Base-by-base conservation (phyloP, 2,797 vertebrate species). In the Pangasius mekongensis region DNA sequence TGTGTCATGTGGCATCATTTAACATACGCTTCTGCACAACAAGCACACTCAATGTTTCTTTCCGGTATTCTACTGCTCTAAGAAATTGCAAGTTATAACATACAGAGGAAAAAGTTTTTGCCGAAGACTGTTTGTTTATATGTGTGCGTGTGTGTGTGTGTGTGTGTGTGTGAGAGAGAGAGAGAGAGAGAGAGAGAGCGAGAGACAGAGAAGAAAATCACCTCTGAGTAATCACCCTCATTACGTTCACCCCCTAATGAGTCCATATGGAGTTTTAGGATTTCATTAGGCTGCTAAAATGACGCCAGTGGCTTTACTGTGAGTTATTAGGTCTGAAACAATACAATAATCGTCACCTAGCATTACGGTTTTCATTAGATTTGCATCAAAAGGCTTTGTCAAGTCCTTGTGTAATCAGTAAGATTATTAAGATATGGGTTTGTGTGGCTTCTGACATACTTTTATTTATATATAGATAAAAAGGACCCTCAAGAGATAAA, bases 151-250 rank as follows among this genome's bases (percentile, higher is more conserved):
- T 83, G 66, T 60, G 36, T 39, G 36, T 39, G n/a, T 18, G 16
- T 20, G 67, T 20, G 67, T 20, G 67, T 20, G 33, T 8, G 33
- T 0, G 73, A 4, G 22, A 49, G 73, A 49, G 16, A 71, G 36
- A 39, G 36, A 39, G 39, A 39, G 39, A 39, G 39, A 39, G 39
- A 39, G 39, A 39, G 11, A 47, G 71, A 74, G 73, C 16, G 73
- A 49, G 49, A 11, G 18, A 33, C 24, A 43, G 24, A 10, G 10
- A 73, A n/a, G 64, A 76, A 86, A 88, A 88, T 91, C 88, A 88
- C 71, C 77, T 60, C 52, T 87, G 87, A 91, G 89, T 82, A 90
- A 91, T 90, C 82, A 39, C 87, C 89, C 73, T 86, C 73, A 89
- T 90, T 89, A 89, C 39, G 43, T 73, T 54, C n/a, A 16, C n/a